Evolutionary conservation across 2,888 invertebrate genomes (phyloP).

Genomic region (Limnephilus marmoratus): DNA sequence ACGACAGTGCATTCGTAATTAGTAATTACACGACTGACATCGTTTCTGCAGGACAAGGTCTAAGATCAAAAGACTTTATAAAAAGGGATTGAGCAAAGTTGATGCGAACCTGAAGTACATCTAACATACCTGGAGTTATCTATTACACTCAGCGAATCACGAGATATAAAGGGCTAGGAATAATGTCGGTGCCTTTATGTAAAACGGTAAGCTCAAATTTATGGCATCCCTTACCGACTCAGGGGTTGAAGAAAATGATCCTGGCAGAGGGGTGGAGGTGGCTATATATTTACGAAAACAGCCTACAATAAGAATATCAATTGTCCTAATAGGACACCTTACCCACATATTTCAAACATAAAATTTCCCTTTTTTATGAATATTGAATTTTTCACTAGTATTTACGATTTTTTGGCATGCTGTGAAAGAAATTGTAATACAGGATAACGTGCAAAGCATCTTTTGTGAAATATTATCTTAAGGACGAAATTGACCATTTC

Average conservation of each 20-base stretch:
- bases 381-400: slow-evolving; percentile 36
- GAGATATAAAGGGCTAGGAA: slow-evolving; percentile 53
- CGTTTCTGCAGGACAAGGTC: neutral
- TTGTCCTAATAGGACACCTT: slow-evolving; percentile 60
- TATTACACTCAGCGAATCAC: slow-evolving; percentile 49
- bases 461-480: no score
- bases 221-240: slow-evolving; percentile 59
- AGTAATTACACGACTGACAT: neutral
- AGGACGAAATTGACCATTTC: no score
- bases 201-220: slow-evolving; percentile 64
- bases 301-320: slow-evolving; percentile 61
- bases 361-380: slow-evolving; percentile 54
- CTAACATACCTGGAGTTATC: slow-evolving; percentile 4
- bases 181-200: slow-evolving; percentile 63
- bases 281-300: slow-evolving; percentile 60
- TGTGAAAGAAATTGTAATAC: neutral
- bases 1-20: neutral
- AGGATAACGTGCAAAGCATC: no score
- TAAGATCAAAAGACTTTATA: no score
- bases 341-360: slow-evolving; percentile 52
- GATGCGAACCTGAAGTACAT: neutral
- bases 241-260: slow-evolving; percentile 54
- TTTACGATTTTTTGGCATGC: neutral
- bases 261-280: slow-evolving; percentile 50
- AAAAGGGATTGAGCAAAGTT: no score